These are phyloP conservation scores for Eretmochelys imbricata DNA, from an alignment of 2,113 vertebrate species.

Conservation along the genomic window DNA sequence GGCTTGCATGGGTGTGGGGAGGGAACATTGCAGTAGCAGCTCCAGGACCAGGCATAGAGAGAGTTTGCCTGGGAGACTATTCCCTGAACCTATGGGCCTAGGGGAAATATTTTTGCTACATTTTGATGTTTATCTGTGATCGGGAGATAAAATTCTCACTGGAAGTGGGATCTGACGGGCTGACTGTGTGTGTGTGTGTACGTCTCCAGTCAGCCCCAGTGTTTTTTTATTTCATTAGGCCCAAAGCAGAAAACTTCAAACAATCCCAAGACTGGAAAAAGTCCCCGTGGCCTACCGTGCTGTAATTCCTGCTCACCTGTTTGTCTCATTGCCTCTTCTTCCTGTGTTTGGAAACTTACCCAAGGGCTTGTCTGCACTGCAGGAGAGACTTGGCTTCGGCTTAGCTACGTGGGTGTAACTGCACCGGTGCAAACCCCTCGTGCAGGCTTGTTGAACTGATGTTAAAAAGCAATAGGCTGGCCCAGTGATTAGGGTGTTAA, in stretches of 20 bases:
- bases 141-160: background rate
- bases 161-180: background rate
- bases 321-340: background rate
- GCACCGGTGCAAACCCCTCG: background rate
- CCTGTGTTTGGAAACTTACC: background rate
- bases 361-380: background rate
- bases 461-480: background rate
- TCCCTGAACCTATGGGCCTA: background rate
- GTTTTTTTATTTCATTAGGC: fast-evolving
- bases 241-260: fast-evolving
- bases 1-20: background rate
- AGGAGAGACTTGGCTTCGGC: background rate
- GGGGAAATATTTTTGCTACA: no score
- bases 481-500: no score
- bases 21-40: background rate
- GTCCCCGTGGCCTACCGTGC: fast-evolving
- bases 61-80: background rate
- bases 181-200: fast-evolving
- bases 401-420: background rate
- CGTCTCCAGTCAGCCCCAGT: background rate
- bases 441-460: background rate
- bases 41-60: background rate
- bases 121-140: background rate
- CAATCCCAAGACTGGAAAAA: background rate
- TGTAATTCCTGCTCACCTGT: fast-evolving